Conservation (phyloP, 1,140 invertebrate species). For the Pectinophora gossypiella region DNA sequence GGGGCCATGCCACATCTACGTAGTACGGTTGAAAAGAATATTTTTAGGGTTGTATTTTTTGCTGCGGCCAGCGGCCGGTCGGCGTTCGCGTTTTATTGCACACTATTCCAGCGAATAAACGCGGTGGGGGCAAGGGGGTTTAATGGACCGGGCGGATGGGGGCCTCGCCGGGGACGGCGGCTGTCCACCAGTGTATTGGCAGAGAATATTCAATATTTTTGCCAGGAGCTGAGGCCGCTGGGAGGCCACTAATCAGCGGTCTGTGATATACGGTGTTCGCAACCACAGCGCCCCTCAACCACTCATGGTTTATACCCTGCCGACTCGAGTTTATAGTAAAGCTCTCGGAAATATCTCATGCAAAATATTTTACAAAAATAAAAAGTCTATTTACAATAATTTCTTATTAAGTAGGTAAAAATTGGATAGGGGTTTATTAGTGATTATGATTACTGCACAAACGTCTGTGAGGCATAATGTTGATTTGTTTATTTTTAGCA, state of each 20-base stretch:
- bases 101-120: constrained; percentile 59
- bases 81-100: constrained; percentile 56
- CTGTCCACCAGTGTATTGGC: constrained; percentile 29
- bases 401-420: too few relatives aligned
- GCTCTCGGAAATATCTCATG: too few relatives aligned
- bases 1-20: background rate
- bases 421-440: too few relatives aligned
- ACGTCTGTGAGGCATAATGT: too few relatives aligned
- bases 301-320: too few relatives aligned
- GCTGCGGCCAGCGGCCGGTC: constrained; percentile 36
- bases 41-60: constrained; percentile 55
- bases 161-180: background rate
- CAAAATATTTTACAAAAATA: too few relatives aligned
- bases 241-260: constrained; percentile 46
- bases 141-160: constrained; percentile 38
- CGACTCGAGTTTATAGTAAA: too few relatives aligned
- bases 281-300: constrained; percentile 9
- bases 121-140: constrained; percentile 24
- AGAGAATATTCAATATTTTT: constrained; percentile 60
- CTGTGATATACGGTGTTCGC: constrained; percentile 25
- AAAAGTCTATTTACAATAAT: too few relatives aligned
- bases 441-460: too few relatives aligned
- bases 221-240: constrained; percentile 27
- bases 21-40: constrained; percentile 44
- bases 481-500: too few relatives aligned